Conservation (phyloP, 2,888 invertebrate genomes). For the Lomographa bimaculata region DNA sequence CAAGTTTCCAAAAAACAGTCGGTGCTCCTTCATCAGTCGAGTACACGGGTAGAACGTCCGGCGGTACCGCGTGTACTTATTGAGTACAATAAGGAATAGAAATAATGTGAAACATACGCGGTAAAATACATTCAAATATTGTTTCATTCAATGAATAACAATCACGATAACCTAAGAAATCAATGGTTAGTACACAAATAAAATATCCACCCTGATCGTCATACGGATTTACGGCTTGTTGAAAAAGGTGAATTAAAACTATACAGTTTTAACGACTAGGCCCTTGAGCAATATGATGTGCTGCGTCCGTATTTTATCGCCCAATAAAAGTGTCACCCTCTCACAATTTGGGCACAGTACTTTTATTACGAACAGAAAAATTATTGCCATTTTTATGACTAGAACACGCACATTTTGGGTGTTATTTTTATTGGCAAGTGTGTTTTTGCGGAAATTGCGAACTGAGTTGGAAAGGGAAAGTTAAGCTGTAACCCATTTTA, state of each 20-base stretch:
- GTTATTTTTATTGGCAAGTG: constrained; percentile 40
- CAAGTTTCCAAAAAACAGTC: too few species aligned
- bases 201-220: constrained; percentile 15
- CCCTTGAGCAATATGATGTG: constrained; percentile 38
- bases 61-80: too few species aligned
- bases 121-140: too few species aligned
- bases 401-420: constrained; percentile 49
- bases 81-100: too few species aligned
- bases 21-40: too few species aligned
- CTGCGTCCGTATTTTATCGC: constrained; percentile 57
- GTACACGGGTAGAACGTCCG: too few species aligned
- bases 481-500: too few species aligned
- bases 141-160: too few species aligned
- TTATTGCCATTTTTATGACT: constrained; percentile 66
- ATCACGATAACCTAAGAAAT: too few species aligned
- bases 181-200: too few species aligned
- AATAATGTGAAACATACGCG: too few species aligned
- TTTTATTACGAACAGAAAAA: constrained; percentile 55
- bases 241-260: constrained; percentile 31
- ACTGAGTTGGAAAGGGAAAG: neutral
- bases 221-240: constrained; percentile 25
- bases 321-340: constrained; percentile 63
- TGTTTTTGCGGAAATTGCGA: constrained; percentile 24
- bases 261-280: constrained; percentile 17
- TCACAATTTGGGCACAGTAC: constrained; percentile 56